These are phyloP conservation scores for Fragariocoptes setiger DNA, from an alignment of 1,140 invertebrate species.

Conservation along the genomic window DNA sequence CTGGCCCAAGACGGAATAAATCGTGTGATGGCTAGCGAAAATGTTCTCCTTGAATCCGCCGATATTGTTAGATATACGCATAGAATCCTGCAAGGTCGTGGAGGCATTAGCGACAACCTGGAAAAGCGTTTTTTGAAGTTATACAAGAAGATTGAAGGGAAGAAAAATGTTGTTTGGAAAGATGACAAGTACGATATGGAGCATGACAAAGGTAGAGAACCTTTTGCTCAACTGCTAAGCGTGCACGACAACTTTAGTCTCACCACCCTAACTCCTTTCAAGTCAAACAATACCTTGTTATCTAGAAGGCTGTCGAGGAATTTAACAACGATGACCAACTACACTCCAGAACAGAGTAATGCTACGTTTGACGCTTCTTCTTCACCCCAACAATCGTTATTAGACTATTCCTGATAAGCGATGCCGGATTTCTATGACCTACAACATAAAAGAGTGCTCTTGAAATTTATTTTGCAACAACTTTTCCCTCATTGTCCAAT, in stretches of 20 bases:
- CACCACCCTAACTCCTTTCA: background rate
- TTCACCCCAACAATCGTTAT: background rate
- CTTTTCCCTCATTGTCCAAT: too few species aligned
- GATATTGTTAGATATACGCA: constrained; percentile 1
- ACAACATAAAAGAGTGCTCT: too few species aligned
- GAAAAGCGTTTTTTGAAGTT: constrained; percentile 2
- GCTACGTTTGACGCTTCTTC: background rate
- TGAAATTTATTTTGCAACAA: too few species aligned
- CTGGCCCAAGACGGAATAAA: constrained; percentile 1
- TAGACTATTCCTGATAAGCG: too few species aligned
- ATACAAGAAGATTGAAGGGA: constrained; percentile 5
- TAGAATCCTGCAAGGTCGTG: background rate
- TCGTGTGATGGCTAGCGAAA: background rate
- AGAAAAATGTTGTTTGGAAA: constrained; percentile 8
- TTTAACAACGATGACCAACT: background rate
- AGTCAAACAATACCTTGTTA: background rate
- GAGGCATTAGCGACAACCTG: constrained; percentile 1
- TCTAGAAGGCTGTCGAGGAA: background rate
- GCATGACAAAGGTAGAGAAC: background rate
- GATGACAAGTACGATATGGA: constrained; percentile 5
- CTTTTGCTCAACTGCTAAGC: background rate
- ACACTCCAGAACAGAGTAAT: background rate
- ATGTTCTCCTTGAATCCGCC: constrained; percentile 1
- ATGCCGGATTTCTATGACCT: too few species aligned
- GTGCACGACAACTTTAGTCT: background rate